phyloP scores from a whole-genome alignment of 2,113 vertebrate genomes.

The Sakesphorus luctuosus region DNA sequence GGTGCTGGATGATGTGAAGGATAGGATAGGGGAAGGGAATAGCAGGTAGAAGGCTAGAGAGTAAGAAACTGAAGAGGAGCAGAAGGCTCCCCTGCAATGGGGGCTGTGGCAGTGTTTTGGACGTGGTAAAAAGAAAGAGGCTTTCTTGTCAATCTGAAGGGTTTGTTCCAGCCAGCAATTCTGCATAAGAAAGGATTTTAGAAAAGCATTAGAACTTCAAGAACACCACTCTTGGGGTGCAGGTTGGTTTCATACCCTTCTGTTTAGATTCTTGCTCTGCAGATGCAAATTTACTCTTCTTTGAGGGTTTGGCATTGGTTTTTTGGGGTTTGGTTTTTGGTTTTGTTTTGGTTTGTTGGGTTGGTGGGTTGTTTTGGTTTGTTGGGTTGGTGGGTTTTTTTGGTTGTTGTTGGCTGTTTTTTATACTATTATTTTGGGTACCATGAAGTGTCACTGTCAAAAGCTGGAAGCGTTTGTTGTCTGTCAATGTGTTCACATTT shows the following conservation, averaged over 20 bases:
- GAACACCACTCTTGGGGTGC: accelerated
- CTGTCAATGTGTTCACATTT: accelerated
- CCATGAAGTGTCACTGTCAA: not conserved
- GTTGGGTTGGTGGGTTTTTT: not conserved
- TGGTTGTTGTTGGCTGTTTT: not conserved
- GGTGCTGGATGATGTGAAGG: accelerated
- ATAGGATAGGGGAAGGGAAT: accelerated
- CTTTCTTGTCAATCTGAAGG: not conserved
- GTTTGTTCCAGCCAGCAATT: not conserved
- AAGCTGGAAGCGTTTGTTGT: not conserved
- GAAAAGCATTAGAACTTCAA: not conserved
- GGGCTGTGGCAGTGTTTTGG: not conserved
- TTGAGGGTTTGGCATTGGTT: not conserved
- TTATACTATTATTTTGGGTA: not conserved
- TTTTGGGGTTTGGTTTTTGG: not conserved
- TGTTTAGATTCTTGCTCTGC: not conserved
- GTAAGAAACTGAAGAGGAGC: not conserved
- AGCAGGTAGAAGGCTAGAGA: not conserved
- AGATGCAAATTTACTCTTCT: not conserved
- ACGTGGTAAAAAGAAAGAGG: not conserved
- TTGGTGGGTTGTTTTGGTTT: not conserved
- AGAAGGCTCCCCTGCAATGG: accelerated
- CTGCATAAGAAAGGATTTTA: not conserved
- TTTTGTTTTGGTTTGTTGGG: not conserved
- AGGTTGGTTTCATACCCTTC: not conserved